Evolutionary conservation across 2,888 invertebrate species (phyloP), one percentile per base, ranked within the genome.

Genomic region (Mechanitis messenoides): DNA sequence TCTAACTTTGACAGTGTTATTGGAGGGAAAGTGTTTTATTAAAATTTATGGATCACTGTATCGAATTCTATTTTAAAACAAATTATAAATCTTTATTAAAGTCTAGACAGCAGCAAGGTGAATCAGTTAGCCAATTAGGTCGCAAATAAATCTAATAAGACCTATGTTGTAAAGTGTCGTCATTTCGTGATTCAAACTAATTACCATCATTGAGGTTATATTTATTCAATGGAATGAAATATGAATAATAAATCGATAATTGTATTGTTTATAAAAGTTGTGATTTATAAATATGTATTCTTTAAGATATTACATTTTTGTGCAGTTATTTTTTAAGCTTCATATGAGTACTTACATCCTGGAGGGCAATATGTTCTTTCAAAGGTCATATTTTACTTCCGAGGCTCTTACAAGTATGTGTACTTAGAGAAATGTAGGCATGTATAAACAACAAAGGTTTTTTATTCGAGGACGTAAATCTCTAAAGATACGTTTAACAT

Each of bases 151-250:
- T 59, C 58, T 62, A 65, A 20, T 20, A 20, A 63, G 61, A 57
- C 61, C 58, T 59, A 60, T 63, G 56, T 62, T 63, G 57, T 60
- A 55, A 56, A 55, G 54, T 55, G 54, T 64, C 62, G 54, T 64
- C 62, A 56, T 60, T 56, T 60, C 61, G 60, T 63, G 67, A 68
- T 63, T 47, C 47, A 56, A 60, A 62, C 60, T 60, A 63, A 68
- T 68, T 62, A 62, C 58, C 60, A 33, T 50, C 20, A n/a, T 57
- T 56, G 42, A 56, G 56, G 56, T 55, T 57, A 59, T 65, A 57
- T 61, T 50, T 59, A 53, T 61, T 60, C 20, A 60, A 54, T 57
- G n/a, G 45, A 9, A 59, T 28, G 33, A 56, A 42, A 20, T 20
- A 20, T 20, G 33, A 55, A 12, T 31, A 46, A 62, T 63, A 58